These are phyloP conservation scores for Halisarca cf. caerulea DNA, from an alignment of 37 sponge, comb jelly and placozoan genomes.

Conservation along the genomic window DNA sequence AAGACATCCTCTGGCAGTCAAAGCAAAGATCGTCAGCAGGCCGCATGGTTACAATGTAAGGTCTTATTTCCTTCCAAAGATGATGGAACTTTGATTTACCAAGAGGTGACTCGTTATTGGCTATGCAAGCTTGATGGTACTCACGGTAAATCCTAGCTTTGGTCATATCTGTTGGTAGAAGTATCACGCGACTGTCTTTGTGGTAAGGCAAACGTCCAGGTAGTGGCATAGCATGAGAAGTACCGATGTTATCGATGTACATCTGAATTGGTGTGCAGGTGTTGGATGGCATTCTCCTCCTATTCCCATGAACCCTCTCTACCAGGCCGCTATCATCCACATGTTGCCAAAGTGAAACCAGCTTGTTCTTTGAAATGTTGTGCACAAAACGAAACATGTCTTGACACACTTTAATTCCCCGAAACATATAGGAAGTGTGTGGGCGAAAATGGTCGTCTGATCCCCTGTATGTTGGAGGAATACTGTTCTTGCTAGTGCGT, in stretches of 20 bases:
- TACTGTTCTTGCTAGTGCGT: neutral
- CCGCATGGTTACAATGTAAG: neutral
- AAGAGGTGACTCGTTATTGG: neutral
- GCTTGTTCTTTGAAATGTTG: neutral
- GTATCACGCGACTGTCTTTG: neutral
- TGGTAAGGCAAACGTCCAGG: neutral
- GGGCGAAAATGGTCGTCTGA: neutral
- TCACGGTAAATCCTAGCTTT: neutral
- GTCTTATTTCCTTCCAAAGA: neutral
- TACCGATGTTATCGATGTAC: neutral
- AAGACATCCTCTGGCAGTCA: neutral
- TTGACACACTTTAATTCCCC: neutral
- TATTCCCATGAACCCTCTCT: neutral
- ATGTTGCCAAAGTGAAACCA: neutral
- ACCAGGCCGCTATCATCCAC: neutral
- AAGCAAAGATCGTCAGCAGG: conserved; percentile 25
- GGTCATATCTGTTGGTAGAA: neutral
- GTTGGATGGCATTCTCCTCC: neutral
- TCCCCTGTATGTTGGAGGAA: neutral
- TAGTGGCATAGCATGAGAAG: neutral
- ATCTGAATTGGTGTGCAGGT: neutral
- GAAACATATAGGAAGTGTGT: neutral
- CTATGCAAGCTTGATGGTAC: neutral
- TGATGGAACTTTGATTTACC: neutral
- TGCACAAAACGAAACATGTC: neutral